phyloP scores from a whole-genome alignment of 2,113 vertebrate genomes.

The Benitochromis conjunctus region DNA sequence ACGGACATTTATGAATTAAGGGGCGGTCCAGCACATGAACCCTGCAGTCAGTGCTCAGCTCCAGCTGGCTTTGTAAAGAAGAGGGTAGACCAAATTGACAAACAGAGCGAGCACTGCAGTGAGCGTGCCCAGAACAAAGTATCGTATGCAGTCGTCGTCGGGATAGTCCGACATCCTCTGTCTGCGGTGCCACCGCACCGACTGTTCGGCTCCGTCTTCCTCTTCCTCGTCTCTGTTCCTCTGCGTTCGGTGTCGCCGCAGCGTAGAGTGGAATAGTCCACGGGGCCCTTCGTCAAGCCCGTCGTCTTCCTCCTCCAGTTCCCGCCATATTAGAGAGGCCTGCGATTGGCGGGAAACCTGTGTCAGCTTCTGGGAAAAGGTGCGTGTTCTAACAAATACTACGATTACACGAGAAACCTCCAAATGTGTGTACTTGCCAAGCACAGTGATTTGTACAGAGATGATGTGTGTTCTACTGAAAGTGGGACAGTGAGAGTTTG shows the following conservation, averaged over 20 bases:
- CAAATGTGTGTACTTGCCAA: not conserved
- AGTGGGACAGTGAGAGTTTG: not conserved
- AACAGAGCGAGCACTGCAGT: conserved; percentile 87
- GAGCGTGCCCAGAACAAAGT: conserved; percentile 88
- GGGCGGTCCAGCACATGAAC: not conserved
- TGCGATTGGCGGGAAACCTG: conserved; percentile 97
- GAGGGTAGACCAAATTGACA: conserved; percentile 86
- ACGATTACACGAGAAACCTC: not conserved
- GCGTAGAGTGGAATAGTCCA: conserved; percentile 68
- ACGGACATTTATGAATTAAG: not conserved
- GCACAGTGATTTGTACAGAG: not conserved
- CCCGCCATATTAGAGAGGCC: conserved; percentile 99
- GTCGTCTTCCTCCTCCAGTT: conserved; percentile 94
- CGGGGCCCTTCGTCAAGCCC: conserved; percentile 59
- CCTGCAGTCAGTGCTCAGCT: conserved; percentile 56
- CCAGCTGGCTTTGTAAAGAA: conserved; percentile 81
- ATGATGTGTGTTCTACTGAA: not conserved
- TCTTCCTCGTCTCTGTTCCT: conserved; percentile 50
- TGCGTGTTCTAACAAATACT: conserved; percentile 52
- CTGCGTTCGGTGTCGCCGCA: conserved; percentile 43
- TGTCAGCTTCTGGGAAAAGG: conserved; percentile 85
- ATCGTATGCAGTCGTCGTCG: conserved; percentile 85
- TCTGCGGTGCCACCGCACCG: conserved; percentile 23
- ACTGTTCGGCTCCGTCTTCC: conserved; percentile 29
- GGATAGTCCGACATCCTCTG: conserved; percentile 73